Evolutionary conservation across 2,113 vertebrate genomes (phyloP), one percentile per base, ranked within the genome.

Genomic region (Gallinago undulata): DNA sequence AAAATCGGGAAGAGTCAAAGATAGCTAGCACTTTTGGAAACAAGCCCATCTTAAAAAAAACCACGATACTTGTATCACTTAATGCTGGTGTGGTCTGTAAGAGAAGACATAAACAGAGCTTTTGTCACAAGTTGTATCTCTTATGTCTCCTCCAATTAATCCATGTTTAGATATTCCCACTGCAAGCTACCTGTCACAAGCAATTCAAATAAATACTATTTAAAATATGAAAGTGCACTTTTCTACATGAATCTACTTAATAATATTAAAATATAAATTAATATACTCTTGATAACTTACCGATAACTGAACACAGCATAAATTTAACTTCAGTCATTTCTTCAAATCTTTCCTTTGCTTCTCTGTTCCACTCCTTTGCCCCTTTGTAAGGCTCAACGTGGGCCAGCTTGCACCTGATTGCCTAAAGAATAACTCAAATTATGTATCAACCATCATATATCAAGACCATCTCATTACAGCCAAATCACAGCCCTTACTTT

Each of bases 361-460:
- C 77, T 50, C 95, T 96, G 43, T 94, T 98, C 99, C 99, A 99
- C 7, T 92, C 95, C 19, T 82, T 55, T 94, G 94, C 95, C 62
- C 70, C 96, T 76, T 98, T 89, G 51, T 78, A 92, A 85, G 99
- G 98, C 93, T 97, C 92, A 92, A 99, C 97, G 73, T 97, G 97
- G 56, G 98, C 98, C 96, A 99, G 97, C 79, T 97, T 98, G 97
- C 99, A 99, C 87, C 96, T 97, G 83, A 99, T 96, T 25, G 99
- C 99, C 99, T 99, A 43, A 91, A 81, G 62, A 85, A 31, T 45
- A 94, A 84, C 35, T 55, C 59, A 95, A 84, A 96, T 83, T 70
- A 96, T n/a, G 22, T 77, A 82, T 30, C 10, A 18, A 89, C 13
- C 21, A 92, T 75, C 87, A 68, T 11, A 22, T 31, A 72, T 5